phyloP scores from a whole-genome alignment of 1,140 invertebrate genomes.

The Nixonia krombeini region DNA sequence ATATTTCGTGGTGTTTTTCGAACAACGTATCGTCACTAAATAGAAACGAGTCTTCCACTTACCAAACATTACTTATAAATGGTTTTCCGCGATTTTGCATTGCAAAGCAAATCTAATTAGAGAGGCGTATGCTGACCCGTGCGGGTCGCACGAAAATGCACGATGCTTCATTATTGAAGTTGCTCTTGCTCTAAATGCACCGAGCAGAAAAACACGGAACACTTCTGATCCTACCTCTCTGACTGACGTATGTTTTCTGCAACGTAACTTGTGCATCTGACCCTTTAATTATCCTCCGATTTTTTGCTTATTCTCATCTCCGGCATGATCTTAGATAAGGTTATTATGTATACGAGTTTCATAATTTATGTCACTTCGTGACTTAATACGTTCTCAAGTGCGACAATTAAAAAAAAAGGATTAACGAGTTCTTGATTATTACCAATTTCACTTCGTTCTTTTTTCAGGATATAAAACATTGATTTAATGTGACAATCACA shows the following conservation, averaged over 20 bases:
- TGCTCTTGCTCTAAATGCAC: conserved; percentile 28
- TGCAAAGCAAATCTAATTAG: conserved; percentile 44
- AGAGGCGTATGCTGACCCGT: conserved; percentile 45
- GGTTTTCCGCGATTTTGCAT: conserved; percentile 37
- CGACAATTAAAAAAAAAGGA: too few relatives aligned
- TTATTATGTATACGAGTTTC: background rate
- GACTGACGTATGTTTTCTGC: conserved; percentile 26
- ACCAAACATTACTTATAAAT: conserved; percentile 38
- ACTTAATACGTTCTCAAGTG: too few relatives aligned
- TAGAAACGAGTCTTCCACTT: conserved; percentile 21
- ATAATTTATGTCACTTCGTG: too few relatives aligned
- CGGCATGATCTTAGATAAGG: background rate
- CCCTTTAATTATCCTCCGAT: conserved; percentile 30
- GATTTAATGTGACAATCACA: background rate
- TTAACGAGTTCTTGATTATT: too few relatives aligned
- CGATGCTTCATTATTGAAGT: conserved; percentile 45
- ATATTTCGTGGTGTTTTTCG: background rate
- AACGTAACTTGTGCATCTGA: conserved; percentile 37
- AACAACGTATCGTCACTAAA: conserved; percentile 17
- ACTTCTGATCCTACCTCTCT: conserved; percentile 17
- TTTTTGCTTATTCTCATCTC: conserved; percentile 8
- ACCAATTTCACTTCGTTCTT: too few relatives aligned
- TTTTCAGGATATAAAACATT: background rate
- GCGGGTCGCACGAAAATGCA: conserved; percentile 41
- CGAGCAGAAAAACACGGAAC: conserved; percentile 19